A percentile compares a stretch with the other conserved stretches of the same genome.
These are phyloP conservation scores for Phoenicopterus ruber DNA, from an alignment of 2,113 vertebrate species.

Conservation along the genomic window DNA sequence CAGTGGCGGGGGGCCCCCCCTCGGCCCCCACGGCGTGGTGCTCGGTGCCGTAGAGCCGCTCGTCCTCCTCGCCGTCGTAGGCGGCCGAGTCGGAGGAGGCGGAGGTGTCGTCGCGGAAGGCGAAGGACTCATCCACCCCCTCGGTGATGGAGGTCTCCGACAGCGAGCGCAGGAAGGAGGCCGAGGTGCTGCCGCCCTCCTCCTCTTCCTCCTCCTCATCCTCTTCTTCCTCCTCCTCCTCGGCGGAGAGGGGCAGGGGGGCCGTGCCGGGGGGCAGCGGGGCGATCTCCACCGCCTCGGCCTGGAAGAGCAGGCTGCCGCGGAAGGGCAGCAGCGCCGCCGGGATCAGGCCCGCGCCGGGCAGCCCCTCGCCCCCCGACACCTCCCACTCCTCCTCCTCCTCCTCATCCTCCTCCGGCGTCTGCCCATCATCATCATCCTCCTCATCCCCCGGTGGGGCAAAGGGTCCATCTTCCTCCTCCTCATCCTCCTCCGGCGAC, in stretches of 20 bases:
- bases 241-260: conserved; percentile 64
- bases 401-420: background rate
- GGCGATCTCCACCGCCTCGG: conserved; percentile 90
- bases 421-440: conserved; percentile 28
- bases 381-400: conserved; percentile 64
- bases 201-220: conserved; percentile 74
- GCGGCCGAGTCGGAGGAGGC: conserved; percentile 91
- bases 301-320: conserved; percentile 90
- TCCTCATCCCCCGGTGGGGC: background rate
- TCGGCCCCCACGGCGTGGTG: conserved; percentile 74
- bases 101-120: conserved; percentile 90
- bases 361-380: conserved; percentile 20
- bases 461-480: background rate
- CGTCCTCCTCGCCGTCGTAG: conserved; percentile 86
- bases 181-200: conserved; percentile 84
- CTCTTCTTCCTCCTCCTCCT: conserved; percentile 70
- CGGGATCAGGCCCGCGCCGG: conserved; percentile 80
- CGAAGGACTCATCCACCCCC: conserved; percentile 89
- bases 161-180: conserved; percentile 89
- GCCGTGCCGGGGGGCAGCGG: conserved; percentile 58
- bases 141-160: conserved; percentile 93
- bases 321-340: conserved; percentile 87
- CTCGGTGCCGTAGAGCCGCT: conserved; percentile 84
- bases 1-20: background rate
- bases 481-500: background rate